Evolutionary conservation across 2,113 vertebrate species (phyloP).

Genomic region (Diglossa brunneiventris): DNA sequence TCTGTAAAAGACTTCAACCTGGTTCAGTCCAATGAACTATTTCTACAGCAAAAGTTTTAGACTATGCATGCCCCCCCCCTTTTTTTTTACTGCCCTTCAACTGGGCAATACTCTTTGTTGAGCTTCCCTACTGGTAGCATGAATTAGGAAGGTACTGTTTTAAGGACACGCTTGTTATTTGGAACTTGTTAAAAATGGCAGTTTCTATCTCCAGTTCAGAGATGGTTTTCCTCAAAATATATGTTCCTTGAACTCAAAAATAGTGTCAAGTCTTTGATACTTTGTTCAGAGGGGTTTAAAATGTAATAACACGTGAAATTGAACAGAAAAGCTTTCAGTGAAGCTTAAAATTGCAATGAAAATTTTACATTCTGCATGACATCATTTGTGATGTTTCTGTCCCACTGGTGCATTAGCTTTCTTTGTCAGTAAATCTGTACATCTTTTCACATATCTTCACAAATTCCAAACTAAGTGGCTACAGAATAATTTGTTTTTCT

Average conservation of each 20-base stretch:
- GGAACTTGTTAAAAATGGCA: not conserved
- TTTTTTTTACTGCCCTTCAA: not conserved
- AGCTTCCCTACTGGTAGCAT: not conserved
- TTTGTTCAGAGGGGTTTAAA: not conserved
- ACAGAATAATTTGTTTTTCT: not conserved
- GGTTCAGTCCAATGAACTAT: not conserved
- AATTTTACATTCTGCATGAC: constrained; percentile 33
- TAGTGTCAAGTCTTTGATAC: not conserved
- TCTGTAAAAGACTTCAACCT: not conserved
- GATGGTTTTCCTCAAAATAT: not conserved
- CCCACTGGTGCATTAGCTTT: constrained; percentile 5
- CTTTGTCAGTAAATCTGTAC: not conserved
- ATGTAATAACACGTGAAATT: constrained; percentile 35
- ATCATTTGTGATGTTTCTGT: constrained; percentile 38
- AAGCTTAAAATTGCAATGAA: constrained; percentile 52
- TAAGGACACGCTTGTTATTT: not conserved
- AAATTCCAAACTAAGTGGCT: not conserved
- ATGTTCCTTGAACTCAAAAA: not conserved
- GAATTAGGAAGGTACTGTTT: not conserved
- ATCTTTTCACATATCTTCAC: not conserved
- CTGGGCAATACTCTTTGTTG: not conserved
- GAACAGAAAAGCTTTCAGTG: constrained; percentile 40
- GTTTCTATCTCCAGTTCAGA: not conserved
- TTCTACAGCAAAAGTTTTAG: not conserved
- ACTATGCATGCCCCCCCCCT: not conserved